These are phyloP conservation scores for Choristoneura fumiferana DNA, from an alignment of 1,140 invertebrate species.

Conservation along the genomic window DNA sequence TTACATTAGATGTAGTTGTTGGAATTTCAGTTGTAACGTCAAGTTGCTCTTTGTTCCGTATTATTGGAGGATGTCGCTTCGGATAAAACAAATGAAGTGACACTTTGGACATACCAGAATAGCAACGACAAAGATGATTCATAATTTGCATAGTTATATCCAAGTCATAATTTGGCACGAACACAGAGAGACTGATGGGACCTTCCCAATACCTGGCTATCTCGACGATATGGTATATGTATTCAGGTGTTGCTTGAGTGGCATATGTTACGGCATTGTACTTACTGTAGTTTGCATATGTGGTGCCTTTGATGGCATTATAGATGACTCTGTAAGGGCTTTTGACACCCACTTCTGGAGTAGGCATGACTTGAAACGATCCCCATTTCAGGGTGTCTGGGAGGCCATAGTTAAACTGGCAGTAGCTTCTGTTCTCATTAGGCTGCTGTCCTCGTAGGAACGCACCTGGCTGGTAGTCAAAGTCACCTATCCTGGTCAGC, in stretches of 20 bases:
- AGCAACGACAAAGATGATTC: constrained; percentile 81
- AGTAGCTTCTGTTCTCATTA: constrained; percentile 78
- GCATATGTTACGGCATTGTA: constrained; percentile 81
- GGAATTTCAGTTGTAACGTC: constrained; percentile 34
- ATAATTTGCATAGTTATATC: constrained; percentile 81
- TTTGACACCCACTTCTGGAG: constrained; percentile 79
- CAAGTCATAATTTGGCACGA: constrained; percentile 84
- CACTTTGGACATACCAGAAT: constrained; percentile 83
- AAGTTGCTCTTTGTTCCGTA: constrained; percentile 33
- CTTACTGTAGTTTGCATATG: constrained; percentile 53
- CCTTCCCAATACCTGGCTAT: constrained; percentile 86
- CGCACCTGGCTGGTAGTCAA: constrained; percentile 71
- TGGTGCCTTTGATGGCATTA: constrained; percentile 78
- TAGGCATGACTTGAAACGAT: constrained; percentile 60
- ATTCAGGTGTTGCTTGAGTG: constrained; percentile 88
- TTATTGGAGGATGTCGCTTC: constrained; percentile 45
- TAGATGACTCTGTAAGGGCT: constrained; percentile 83
- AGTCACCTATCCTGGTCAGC: constrained; percentile 48
- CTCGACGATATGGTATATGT: constrained; percentile 84
- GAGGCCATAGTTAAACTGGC: constrained; percentile 82
- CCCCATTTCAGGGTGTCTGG: constrained; percentile 78
- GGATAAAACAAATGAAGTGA: constrained; percentile 86
- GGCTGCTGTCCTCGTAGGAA: constrained; percentile 78
- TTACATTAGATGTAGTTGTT: constrained; percentile 42
- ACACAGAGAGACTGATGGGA: constrained; percentile 85